Conservation (phyloP, 2,888 invertebrate genomes). For the Steinernema scapterisci region DNA sequence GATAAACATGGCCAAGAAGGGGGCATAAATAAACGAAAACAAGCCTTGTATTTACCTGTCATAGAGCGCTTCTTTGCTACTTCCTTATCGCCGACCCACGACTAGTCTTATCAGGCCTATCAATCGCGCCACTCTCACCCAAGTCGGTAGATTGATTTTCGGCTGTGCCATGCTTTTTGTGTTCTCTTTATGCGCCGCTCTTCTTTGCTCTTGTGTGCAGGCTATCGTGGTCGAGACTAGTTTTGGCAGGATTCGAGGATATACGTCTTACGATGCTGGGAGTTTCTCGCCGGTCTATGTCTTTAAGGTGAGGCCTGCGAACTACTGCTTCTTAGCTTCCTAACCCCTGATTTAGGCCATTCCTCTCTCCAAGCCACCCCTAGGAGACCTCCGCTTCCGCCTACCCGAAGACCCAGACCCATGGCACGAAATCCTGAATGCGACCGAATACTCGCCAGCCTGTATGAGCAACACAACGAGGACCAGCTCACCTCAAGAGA, state of each 20-base stretch:
- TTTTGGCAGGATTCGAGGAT: background rate
- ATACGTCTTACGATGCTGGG: background rate
- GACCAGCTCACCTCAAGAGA: slow-evolving; percentile 50
- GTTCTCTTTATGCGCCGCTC: no score
- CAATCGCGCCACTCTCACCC: no score
- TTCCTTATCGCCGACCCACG: no score
- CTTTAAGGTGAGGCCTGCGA: background rate
- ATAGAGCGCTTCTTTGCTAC: no score
- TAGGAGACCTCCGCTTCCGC: slow-evolving; percentile 52
- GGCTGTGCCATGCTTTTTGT: no score
- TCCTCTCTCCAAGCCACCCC: slow-evolving; percentile 55
- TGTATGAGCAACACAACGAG: slow-evolving; percentile 55
- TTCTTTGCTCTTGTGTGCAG: no score
- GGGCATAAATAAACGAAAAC: no score
- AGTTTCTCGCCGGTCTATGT: background rate
- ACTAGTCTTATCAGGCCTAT: no score
- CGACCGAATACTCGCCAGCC: slow-evolving; percentile 54
- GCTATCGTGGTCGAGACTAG: no score
- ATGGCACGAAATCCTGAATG: slow-evolving; percentile 50
- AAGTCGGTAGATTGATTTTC: no score
- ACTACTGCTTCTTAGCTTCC: background rate
- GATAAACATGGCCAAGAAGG: no score
- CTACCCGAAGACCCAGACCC: slow-evolving; percentile 41
- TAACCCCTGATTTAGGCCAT: slow-evolving; percentile 39
- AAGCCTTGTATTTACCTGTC: no score